These are phyloP conservation scores for Gopherus flavomarginatus DNA, from an alignment of 2,113 vertebrate species.

Conservation along the genomic window DNA sequence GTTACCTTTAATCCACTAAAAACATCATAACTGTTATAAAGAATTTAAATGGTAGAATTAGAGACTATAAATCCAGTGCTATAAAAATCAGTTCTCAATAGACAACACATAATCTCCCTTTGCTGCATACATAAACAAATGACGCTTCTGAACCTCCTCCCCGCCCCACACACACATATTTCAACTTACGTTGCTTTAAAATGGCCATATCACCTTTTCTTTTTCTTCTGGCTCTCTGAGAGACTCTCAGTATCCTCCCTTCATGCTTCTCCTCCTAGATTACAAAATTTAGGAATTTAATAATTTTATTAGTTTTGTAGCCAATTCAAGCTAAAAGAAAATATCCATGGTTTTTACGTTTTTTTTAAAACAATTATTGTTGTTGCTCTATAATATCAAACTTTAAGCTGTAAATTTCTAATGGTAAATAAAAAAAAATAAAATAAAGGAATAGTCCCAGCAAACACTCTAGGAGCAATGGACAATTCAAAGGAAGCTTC, in stretches of 20 bases:
- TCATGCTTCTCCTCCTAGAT: slow-evolving; percentile 86
- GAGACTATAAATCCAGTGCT: not conserved
- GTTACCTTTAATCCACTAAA: not conserved
- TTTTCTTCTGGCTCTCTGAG: slow-evolving; percentile 84
- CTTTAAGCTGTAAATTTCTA: not conserved
- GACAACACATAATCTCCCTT: not conserved
- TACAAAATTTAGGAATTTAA: not conserved
- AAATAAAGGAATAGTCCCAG: not conserved
- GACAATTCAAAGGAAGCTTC: not conserved
- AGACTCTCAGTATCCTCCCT: slow-evolving; percentile 82
- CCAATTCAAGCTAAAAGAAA: not conserved
- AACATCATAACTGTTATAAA: not conserved
- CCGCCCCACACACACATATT: not conserved
- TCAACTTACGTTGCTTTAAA: slow-evolving; percentile 85
- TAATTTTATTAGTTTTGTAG: slow-evolving; percentile 8
- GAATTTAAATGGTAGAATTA: not conserved
- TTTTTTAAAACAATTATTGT: not conserved
- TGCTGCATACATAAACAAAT: not conserved
- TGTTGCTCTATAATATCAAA: not conserved
- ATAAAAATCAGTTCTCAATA: not conserved
- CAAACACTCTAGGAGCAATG: not conserved
- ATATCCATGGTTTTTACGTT: not conserved
- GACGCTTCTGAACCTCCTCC: not conserved
- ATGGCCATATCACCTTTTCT: slow-evolving; percentile 83
- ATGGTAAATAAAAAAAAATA: not conserved